A percentile compares a stretch with the other conserved stretches of the same genome.
These are phyloP conservation scores for Hedychridium roseum DNA, from an alignment of 2,888 invertebrate genomes.

Conservation along the genomic window DNA sequence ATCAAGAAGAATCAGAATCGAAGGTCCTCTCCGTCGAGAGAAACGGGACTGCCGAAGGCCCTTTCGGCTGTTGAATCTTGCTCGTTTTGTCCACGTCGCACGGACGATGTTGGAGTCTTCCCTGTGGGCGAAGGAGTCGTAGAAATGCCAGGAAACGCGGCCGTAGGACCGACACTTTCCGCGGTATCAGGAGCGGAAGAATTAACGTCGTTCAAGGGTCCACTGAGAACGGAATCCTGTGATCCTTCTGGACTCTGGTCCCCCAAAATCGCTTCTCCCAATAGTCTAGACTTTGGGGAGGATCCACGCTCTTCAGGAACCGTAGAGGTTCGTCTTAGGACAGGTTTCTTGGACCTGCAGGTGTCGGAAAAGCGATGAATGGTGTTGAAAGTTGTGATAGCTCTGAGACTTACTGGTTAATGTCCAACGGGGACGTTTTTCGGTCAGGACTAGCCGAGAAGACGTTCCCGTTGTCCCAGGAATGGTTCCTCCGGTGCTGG, in stretches of 20 bases:
- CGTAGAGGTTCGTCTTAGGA: slow-evolving; percentile 48
- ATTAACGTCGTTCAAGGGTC: slow-evolving; percentile 39
- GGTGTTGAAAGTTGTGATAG: neutral
- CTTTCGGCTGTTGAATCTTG: slow-evolving; percentile 31
- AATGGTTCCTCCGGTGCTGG: slow-evolving; percentile 55
- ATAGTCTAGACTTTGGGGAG: slow-evolving; percentile 19
- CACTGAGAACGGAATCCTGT: slow-evolving; percentile 49
- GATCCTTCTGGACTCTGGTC: slow-evolving; percentile 44
- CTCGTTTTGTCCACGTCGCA: slow-evolving; percentile 1
- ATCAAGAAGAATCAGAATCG: slow-evolving; percentile 26
- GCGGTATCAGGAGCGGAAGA: slow-evolving; percentile 44
- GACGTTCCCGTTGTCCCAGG: slow-evolving; percentile 57
- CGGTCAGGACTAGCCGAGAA: slow-evolving; percentile 45
- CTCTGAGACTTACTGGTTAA: slow-evolving; percentile 27
- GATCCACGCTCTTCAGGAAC: slow-evolving; percentile 46
- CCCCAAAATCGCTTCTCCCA: slow-evolving; percentile 37
- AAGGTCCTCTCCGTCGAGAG: slow-evolving; percentile 52
- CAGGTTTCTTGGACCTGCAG: neutral
- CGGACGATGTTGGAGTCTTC: slow-evolving; percentile 1
- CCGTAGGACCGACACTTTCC: slow-evolving; percentile 45
- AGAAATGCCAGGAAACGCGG: slow-evolving; percentile 43
- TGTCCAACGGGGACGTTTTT: slow-evolving; percentile 42
- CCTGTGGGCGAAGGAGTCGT: slow-evolving; percentile 37
- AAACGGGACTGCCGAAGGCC: slow-evolving; percentile 62
- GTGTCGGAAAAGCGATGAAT: neutral